Evolutionary conservation across 2,888 invertebrate genomes (phyloP).

Genomic region (Neocrepidodera transversa): DNA sequence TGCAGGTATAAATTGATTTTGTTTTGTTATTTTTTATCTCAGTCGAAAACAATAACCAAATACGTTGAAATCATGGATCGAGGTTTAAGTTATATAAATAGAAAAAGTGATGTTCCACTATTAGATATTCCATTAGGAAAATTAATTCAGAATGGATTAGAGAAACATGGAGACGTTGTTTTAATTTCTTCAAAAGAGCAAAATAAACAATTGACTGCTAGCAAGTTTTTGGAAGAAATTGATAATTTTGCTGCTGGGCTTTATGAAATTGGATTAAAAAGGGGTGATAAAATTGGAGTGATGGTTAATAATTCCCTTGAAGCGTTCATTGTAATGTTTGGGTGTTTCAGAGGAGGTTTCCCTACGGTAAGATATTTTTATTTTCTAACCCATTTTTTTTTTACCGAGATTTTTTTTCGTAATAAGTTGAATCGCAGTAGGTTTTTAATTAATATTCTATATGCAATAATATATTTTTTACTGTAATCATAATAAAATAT

Average conservation of each 20-base stretch:
- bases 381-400: no score
- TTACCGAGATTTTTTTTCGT: no score
- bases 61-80: conserved; percentile 43
- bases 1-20: no score
- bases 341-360: conserved; percentile 74
- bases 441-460: no score
- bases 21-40: no score
- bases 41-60: no score
- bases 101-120: background rate
- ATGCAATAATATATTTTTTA: no score
- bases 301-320: conserved; percentile 81
- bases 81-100: background rate
- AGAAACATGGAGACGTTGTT: background rate
- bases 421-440: no score
- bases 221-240: conserved; percentile 62
- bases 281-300: conserved; percentile 78
- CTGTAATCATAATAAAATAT: no score
- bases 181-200: conserved; percentile 63
- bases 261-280: conserved; percentile 68
- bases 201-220: conserved; percentile 63
- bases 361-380: conserved; percentile 67
- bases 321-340: conserved; percentile 77
- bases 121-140: background rate
- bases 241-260: conserved; percentile 77
- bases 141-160: background rate